Conservation (phyloP, 2,113 vertebrate genomes). For the Paedocypris sp. region DNA sequence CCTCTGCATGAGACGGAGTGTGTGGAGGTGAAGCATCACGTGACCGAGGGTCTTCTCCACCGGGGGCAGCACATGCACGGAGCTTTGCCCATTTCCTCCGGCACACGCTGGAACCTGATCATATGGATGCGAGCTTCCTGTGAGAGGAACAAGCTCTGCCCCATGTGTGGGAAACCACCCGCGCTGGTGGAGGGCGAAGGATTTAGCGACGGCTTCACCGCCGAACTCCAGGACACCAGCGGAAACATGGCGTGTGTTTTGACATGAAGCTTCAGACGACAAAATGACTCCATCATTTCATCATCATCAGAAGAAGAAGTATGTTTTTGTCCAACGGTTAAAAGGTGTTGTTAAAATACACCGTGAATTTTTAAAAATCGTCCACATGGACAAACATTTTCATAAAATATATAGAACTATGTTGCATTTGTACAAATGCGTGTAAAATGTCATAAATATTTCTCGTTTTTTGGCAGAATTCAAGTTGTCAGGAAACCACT, state of each 20-base stretch:
- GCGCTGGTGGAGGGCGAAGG: conserved; percentile 65
- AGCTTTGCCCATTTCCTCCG: conserved; percentile 72
- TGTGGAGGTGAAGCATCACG: conserved; percentile 69
- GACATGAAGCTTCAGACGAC: conserved; percentile 28
- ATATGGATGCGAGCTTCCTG: conserved; percentile 81
- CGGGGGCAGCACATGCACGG: conserved; percentile 88
- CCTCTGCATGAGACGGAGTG: conserved; percentile 58
- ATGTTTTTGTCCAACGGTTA: no score
- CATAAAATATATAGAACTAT: neutral
- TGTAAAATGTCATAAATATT: neutral
- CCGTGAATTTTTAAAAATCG: no score
- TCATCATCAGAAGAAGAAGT: no score
- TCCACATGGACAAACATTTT: neutral
- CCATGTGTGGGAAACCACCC: conserved; percentile 78
- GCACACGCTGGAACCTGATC: conserved; percentile 89
- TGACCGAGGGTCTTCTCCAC: conserved; percentile 72
- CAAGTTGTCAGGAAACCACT: neutral
- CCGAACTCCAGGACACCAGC: accelerated
- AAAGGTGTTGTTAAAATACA: no score
- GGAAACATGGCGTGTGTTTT: conserved; percentile 32
- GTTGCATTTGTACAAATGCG: neutral
- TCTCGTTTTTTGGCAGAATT: neutral
- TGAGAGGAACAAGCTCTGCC: conserved; percentile 77
- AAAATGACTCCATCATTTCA: no score
- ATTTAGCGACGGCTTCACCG: conserved; percentile 83